phyloP scores from a whole-genome alignment of 2,113 vertebrate genomes.

The Sinosuthora webbiana region DNA sequence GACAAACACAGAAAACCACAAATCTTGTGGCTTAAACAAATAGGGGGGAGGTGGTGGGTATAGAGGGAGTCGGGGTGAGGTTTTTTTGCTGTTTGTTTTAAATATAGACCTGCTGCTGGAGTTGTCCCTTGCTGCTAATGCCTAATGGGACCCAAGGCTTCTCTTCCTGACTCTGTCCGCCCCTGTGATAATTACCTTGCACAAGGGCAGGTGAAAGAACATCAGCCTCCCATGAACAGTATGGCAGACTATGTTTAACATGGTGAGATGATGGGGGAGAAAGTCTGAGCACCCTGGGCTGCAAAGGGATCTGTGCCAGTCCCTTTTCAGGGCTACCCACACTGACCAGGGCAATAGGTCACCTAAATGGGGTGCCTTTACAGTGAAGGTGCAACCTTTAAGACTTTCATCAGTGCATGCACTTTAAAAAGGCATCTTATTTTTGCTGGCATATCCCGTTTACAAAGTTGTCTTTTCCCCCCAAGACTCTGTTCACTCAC shows the following conservation, averaged over 20 bases:
- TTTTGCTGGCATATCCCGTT: background rate
- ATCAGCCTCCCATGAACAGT: background rate
- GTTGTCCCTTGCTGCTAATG: background rate
- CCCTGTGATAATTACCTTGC: background rate
- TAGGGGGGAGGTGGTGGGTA: accelerated
- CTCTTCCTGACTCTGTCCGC: background rate
- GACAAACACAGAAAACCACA: background rate
- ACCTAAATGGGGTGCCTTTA: background rate
- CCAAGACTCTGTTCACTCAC: background rate
- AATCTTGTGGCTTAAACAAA: background rate
- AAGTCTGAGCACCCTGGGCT: background rate
- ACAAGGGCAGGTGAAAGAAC: background rate
- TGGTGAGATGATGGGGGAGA: background rate
- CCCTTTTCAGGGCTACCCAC: background rate
- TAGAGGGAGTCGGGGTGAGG: no score
- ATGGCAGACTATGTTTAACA: background rate
- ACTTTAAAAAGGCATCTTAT: background rate
- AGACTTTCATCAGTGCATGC: background rate
- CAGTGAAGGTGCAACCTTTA: background rate
- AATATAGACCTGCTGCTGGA: background rate
- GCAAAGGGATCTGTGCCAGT: background rate
- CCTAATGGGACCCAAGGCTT: background rate
- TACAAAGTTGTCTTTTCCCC: background rate
- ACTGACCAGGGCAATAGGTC: accelerated
- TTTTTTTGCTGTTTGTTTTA: background rate